Percentiles rank a stretch among this genome's conserved stretches.
These are phyloP conservation scores for Leptinotarsa texana DNA, from an alignment of 1,140 invertebrate species.

Conservation along the genomic window DNA sequence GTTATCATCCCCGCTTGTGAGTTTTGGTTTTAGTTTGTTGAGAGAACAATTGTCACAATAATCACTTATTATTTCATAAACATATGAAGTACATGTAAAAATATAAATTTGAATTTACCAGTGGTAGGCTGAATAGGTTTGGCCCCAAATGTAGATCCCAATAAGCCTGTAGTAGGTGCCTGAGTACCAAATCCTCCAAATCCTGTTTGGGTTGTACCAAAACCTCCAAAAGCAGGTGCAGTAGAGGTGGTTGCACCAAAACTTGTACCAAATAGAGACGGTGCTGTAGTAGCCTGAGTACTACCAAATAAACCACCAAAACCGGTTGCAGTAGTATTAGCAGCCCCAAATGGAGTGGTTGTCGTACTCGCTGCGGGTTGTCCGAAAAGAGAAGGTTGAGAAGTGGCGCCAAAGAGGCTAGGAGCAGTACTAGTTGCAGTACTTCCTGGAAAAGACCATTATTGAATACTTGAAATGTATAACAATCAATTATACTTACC, in stretches of 20 bases:
- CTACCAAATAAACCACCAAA: slow-evolving; percentile 41
- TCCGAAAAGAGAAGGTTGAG: slow-evolving; percentile 34
- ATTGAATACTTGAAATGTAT: not conserved
- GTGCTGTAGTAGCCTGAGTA: slow-evolving; percentile 41
- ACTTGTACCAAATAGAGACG: slow-evolving; percentile 51
- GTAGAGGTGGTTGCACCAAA: slow-evolving; percentile 41
- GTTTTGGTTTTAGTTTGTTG: too few species aligned
- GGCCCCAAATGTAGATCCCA: slow-evolving; percentile 55
- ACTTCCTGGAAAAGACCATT: not conserved
- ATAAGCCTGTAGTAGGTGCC: slow-evolving; percentile 53
- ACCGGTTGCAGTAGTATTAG: slow-evolving; percentile 47
- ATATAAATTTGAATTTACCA: not conserved
- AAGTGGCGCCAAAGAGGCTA: slow-evolving; percentile 42
- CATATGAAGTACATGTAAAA: too few species aligned
- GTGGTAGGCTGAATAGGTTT: slow-evolving; percentile 47
- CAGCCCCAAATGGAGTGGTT: slow-evolving; percentile 52
- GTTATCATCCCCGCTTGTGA: too few species aligned
- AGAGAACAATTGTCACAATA: too few species aligned
- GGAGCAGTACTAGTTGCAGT: slow-evolving; percentile 41
- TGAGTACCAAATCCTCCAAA: slow-evolving; percentile 63
- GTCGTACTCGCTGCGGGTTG: slow-evolving; percentile 26
- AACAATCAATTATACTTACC: slow-evolving; percentile 18
- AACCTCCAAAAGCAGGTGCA: slow-evolving; percentile 38
- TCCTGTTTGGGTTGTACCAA: slow-evolving; percentile 50
- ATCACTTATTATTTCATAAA: too few species aligned